Conservation (phyloP, 2,113 vertebrate genomes). For the Eulemur macaco region DNA sequence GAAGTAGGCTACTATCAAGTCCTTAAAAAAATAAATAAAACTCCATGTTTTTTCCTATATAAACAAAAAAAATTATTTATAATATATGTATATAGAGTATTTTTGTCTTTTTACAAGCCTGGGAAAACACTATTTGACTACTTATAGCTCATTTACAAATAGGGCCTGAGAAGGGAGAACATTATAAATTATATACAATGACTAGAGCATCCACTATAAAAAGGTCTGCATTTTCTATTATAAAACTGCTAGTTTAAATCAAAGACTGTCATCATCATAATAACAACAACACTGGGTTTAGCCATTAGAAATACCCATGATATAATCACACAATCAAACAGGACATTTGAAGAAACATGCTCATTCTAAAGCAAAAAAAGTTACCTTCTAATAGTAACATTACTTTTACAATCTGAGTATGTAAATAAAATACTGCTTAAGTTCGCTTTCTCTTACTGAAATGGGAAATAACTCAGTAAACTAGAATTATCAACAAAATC, state of each 20-base stretch:
- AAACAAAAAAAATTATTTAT: background rate
- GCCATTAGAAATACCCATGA: background rate
- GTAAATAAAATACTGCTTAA: background rate
- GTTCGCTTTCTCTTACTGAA: background rate
- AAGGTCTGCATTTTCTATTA: background rate
- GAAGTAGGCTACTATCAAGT: background rate
- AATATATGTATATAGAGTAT: background rate
- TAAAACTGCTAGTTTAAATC: background rate
- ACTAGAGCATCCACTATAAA: background rate
- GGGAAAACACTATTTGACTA: background rate
- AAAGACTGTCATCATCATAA: background rate
- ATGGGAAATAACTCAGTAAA: background rate
- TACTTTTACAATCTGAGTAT: background rate
- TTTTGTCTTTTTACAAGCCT: background rate
- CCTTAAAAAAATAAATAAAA: background rate
- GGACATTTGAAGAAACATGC: background rate
- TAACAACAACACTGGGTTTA: background rate
- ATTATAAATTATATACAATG: background rate
- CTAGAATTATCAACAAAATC: slow-evolving; percentile 4
- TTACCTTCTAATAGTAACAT: background rate
- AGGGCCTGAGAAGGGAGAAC: background rate
- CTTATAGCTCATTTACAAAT: slow-evolving; percentile 19
- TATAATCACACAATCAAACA: background rate
- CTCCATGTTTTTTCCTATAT: background rate
- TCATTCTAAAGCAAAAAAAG: slow-evolving; percentile 29